Evolutionary conservation across 2,797 vertebrate species (phyloP).

Genomic region (Ara ararauna): DNA sequence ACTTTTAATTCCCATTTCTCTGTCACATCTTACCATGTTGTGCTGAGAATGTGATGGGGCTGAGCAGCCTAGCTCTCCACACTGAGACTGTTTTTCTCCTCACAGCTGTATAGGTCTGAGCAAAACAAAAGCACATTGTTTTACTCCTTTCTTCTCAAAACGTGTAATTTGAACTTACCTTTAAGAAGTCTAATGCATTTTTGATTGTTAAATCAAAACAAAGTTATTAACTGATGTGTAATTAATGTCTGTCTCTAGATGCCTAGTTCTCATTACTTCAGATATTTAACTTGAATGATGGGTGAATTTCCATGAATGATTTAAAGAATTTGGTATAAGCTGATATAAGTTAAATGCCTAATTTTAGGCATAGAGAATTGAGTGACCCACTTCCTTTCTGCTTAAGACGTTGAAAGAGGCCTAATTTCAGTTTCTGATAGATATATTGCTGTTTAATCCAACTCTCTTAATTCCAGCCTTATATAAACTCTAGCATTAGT

Average conservation of each 20-base stretch:
- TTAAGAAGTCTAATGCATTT: neutral
- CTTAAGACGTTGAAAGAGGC: conserved; percentile 35
- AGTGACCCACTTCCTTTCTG: conserved; percentile 42
- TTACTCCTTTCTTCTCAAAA: neutral
- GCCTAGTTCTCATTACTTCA: neutral
- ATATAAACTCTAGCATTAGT: neutral
- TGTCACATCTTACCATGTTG: neutral
- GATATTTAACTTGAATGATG: neutral
- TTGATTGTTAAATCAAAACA: neutral
- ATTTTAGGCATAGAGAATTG: conserved; percentile 45
- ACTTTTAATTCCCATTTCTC: neutral
- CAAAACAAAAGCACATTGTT: neutral
- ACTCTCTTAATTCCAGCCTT: conserved; percentile 16
- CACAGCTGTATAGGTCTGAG: neutral
- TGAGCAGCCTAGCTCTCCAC: neutral
- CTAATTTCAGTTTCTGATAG: conserved; percentile 52
- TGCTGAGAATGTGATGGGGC: fast-evolving
- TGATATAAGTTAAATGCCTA: conserved; percentile 54
- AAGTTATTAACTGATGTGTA: neutral
- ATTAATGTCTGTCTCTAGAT: neutral
- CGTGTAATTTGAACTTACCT: neutral
- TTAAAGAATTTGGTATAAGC: conserved; percentile 30
- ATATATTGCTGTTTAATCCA: conserved; percentile 33
- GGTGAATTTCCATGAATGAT: neutral
- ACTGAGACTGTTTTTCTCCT: neutral